Base-by-base conservation (phyloP, 1,140 invertebrate species). In the Diabrotica undecimpunctata region DNA sequence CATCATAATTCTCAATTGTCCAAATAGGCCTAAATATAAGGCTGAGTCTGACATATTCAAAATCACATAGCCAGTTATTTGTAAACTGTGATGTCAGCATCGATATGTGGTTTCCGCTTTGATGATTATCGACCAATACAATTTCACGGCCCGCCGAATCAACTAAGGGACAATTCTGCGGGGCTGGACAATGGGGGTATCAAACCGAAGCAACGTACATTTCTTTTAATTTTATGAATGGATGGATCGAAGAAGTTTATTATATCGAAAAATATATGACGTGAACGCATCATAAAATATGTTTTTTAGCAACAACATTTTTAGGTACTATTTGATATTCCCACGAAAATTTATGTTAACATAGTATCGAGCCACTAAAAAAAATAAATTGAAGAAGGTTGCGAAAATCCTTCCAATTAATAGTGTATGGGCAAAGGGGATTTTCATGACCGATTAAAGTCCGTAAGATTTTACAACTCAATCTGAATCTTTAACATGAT, bases 121-220 rank as follows among this genome's bases (percentile, higher is more conserved):
- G 41, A 46, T 46, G 41, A 46, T 46, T 46, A 46, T 46, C 41
- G 41, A 46, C 41, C 41, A 10, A 46, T n/a, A 46, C 41, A 4
- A 46, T 46, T 46, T 46, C 41, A 46, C 41, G 41, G 41, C 41
- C 41, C 8, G n/a, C 41, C 41, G 41, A n/a, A 46, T 46, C 8
- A 46, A 46, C 25, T 46, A 46, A 46, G 41, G 41, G 41, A 46
- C 41, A 46, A 46, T 46, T 46, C n/a, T 46, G 41, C n/a, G 41
- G 41, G 41, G n/a, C 8, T 46, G n/a, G 41, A 8, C 41, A 46
- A 46, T 46, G 41, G n/a, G n/a, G n/a, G 41, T n/a, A 46, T 46
- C n/a, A 46, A 46, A 46, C 41, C 41, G n/a, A 46, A 46, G 41
- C 41, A 46, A 46, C n/a, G 41, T 46, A 46, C n/a, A 46, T 46